Conservation (phyloP, 23 tunicate species). For the Halocynthia roretzi region DNA sequence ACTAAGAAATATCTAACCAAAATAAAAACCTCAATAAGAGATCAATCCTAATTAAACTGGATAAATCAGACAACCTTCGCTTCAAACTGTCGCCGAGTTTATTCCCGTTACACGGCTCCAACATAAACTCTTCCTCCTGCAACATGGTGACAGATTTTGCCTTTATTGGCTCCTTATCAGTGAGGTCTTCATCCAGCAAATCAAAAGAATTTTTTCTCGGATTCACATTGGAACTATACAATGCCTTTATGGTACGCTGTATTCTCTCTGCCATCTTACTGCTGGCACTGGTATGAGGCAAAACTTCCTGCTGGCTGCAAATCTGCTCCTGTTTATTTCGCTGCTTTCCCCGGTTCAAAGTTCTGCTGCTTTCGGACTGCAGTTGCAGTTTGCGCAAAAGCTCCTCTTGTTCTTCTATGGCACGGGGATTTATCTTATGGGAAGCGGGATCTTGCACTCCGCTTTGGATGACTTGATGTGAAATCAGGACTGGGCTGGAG, state of each 20-base stretch:
- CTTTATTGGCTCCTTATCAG: too few species aligned
- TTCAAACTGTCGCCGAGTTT: too few species aligned
- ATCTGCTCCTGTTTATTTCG: neutral
- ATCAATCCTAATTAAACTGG: too few species aligned
- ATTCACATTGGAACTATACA: slow-evolving; percentile 28
- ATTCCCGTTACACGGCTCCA: too few species aligned
- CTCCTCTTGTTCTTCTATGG: slow-evolving; percentile 15
- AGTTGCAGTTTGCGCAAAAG: slow-evolving; percentile 11
- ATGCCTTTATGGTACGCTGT: slow-evolving; percentile 70
- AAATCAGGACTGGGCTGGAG: slow-evolving; percentile 18
- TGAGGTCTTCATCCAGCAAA: slow-evolving; percentile 1
- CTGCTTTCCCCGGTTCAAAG: neutral
- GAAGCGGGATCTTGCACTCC: neutral
- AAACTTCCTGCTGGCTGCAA: too few species aligned
- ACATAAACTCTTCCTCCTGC: too few species aligned
- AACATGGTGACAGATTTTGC: too few species aligned
- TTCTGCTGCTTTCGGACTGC: neutral
- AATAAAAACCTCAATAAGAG: too few species aligned
- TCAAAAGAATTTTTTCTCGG: slow-evolving; percentile 10
- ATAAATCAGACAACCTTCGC: too few species aligned
- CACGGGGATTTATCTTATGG: slow-evolving; percentile 1
- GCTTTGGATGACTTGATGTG: neutral
- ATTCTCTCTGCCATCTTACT: slow-evolving; percentile 85
- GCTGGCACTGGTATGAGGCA: slow-evolving; percentile 2
- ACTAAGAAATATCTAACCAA: too few species aligned